Conservation (phyloP, 2,113 vertebrate species). For the Lathamus discolor region DNA sequence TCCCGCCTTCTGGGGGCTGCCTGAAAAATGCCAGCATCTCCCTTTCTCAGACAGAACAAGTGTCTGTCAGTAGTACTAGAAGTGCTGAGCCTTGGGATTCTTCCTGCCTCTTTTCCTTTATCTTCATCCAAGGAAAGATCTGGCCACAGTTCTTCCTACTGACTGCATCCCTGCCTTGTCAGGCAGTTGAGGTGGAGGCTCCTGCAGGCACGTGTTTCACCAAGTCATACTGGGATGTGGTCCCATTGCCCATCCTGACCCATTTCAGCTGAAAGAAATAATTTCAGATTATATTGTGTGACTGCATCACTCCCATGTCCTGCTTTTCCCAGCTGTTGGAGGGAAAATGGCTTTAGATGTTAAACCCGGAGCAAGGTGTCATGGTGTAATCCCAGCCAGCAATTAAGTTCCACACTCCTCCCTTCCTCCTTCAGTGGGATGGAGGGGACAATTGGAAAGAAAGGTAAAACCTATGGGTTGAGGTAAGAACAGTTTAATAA, state of each 20-base stretch:
- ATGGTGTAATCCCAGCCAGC: neutral
- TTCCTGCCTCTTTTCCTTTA: neutral
- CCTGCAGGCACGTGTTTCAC: neutral
- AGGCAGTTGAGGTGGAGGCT: neutral
- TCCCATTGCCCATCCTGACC: neutral
- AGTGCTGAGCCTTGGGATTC: neutral
- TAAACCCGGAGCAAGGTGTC: neutral
- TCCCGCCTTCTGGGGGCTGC: neutral
- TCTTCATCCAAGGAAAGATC: neutral
- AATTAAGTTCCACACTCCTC: neutral
- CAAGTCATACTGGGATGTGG: accelerated
- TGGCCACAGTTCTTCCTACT: neutral
- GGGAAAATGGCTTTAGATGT: neutral
- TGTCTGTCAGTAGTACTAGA: neutral
- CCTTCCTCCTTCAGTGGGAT: neutral
- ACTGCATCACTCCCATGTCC: neutral
- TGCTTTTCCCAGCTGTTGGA: neutral
- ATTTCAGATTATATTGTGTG: neutral
- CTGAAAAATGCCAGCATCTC: neutral
- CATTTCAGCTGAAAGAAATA: neutral
- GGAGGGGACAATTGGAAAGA: neutral
- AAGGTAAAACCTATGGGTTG: neutral
- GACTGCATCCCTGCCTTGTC: neutral
- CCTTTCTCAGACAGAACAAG: neutral
- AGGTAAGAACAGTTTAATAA: neutral